Conservation (phyloP, 2,797 vertebrate genomes). For the Acanthornis magna region DNA sequence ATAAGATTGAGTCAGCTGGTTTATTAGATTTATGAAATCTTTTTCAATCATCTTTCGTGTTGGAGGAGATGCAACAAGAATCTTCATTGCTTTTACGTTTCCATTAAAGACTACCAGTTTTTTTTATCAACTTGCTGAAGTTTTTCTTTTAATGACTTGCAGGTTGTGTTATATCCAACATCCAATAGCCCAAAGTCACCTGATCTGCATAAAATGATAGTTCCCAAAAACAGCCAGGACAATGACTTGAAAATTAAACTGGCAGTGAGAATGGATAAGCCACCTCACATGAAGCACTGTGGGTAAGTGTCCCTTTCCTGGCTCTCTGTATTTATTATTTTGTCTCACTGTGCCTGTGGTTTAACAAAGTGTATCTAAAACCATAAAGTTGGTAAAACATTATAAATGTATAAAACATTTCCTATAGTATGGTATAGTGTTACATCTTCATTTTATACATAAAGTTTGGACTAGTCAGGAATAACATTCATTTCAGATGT, state of each 20-base stretch:
- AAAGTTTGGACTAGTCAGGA: neutral
- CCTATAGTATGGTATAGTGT: neutral
- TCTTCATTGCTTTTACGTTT: neutral
- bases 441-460: neutral
- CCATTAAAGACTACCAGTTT: neutral
- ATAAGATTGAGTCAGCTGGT: neutral
- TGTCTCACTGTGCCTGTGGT: neutral
- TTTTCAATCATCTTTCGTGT: neutral
- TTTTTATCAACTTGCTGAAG: neutral
- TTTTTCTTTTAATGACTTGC: conserved; percentile 33
- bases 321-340: neutral
- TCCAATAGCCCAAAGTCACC: conserved; percentile 89
- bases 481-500: neutral
- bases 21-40: neutral
- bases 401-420: neutral
- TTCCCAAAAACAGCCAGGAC: conserved; percentile 94
- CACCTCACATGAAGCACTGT: conserved; percentile 95
- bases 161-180: conserved; percentile 92
- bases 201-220: conserved; percentile 91
- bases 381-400: neutral
- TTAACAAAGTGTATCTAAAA: neutral
- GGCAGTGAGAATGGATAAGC: conserved; percentile 95
- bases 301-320: conserved; percentile 78
- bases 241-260: conserved; percentile 92
- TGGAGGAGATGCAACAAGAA: neutral